A percentile compares a stretch with the other conserved stretches of the same genome.
Conservation (phyloP, 2,113 vertebrate species). For the Otocyon megalotis region DNA sequence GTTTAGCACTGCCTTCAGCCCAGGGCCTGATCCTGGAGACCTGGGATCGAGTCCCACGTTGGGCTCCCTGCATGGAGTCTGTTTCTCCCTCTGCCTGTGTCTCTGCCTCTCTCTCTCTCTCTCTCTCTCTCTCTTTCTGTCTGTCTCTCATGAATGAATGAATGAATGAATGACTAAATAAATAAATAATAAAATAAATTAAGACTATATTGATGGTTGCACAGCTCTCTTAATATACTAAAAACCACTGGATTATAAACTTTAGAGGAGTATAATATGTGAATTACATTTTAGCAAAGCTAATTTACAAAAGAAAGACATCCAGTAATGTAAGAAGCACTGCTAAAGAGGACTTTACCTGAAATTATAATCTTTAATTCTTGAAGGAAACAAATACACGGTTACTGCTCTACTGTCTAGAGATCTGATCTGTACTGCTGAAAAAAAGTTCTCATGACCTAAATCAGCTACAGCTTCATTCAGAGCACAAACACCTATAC, state of each 20-base stretch:
- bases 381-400: constrained; percentile 6
- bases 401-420: neutral
- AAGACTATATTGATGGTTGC: neutral
- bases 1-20: no score
- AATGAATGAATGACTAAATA: no score
- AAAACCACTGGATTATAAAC: neutral
- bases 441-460: constrained; percentile 49
- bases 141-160: no score
- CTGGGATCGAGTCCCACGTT: no score
- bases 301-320: constrained; percentile 26
- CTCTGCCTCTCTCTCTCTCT: no score
- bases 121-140: no score
- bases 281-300: constrained; percentile 30
- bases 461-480: constrained; percentile 51
- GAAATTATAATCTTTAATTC: constrained; percentile 48
- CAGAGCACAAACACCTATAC: neutral
- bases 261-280: neutral
- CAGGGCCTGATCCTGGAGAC: no score
- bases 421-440: neutral
- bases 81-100: no score
- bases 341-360: constrained; percentile 1
- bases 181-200: neutral
- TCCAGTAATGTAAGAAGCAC: constrained; percentile 2
- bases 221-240: constrained; percentile 1
- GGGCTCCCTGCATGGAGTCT: no score